Evolutionary conservation across 2,113 vertebrate genomes (phyloP), one percentile per base, ranked within the genome.

Genomic region (Aramus guarauna): DNA sequence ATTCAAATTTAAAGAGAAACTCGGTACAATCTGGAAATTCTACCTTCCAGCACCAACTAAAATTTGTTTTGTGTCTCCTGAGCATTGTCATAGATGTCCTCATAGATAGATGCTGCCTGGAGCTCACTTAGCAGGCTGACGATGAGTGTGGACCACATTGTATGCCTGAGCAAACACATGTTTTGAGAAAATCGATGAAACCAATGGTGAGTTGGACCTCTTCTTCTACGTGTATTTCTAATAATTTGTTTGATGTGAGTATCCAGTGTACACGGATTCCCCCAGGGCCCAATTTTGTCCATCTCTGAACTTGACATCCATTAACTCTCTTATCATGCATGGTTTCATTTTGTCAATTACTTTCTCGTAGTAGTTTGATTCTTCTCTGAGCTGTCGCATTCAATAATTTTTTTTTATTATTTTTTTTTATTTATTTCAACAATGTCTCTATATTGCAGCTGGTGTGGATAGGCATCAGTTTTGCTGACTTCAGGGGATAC

Each of bases 271-370:
- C 24, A 63, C 12, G 67, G 24, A 67, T 43, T 63, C 5, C n/a
- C 69, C 47, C 9, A 66, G 30, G 56, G 24, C 15, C 10, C 15
- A 73, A 58, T 91, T 94, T 94, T 82, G 15, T 63, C 36, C 52
- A 21, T n/a, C 56, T 75, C 66, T 78, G 80, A 87, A 78, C 26
- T 75, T 82, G 64, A 22, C 19, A 47, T 77, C n/a, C 32, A 63
- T 94, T 87, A 93, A 84, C 55, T 89, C 21, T 82, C 30, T 86
- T 73, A 75, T 16, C 56, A 79, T 75, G 81, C 81, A 88, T 34
- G n/a, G 43, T 32, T 95, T 87, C 32, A 45, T 59, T 95, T 90
- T 85, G 20, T 52, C 66, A 85, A 77, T 93, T 93, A 87, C 32
- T 74, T 91, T 90, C 45, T 74, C 4, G 0, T 29, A 64, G 41